Conservation (phyloP, 2,797 vertebrate genomes). For the Atherinosoma microstoma region DNA sequence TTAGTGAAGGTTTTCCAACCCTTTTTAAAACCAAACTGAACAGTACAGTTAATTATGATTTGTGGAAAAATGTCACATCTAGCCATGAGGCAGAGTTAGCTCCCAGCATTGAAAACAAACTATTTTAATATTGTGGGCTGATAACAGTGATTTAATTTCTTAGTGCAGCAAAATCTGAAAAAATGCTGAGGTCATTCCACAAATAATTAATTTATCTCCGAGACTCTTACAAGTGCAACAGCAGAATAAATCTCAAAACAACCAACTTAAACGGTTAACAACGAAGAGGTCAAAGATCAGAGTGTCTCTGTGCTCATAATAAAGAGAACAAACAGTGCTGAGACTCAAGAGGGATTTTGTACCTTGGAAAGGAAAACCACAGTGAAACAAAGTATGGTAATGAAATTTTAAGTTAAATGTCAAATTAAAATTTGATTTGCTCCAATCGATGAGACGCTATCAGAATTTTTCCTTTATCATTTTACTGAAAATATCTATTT, state of each 20-base stretch:
- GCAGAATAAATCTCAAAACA: conserved; percentile 6
- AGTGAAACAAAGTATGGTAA: background rate
- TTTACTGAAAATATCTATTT: background rate
- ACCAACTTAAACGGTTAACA: background rate
- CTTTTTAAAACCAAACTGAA: conserved; percentile 36
- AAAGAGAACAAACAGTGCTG: background rate
- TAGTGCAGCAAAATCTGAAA: conserved; percentile 11
- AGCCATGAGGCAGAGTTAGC: conserved; percentile 15
- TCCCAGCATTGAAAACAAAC: conserved; percentile 41
- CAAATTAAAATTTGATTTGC: conserved; percentile 15
- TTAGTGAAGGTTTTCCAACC: background rate
- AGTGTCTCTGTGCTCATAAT: background rate
- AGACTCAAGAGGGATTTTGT: background rate
- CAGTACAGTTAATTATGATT: conserved; percentile 37
- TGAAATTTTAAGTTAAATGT: conserved; percentile 12
- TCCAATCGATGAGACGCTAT: conserved; percentile 4
- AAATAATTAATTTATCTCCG: background rate
- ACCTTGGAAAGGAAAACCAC: background rate
- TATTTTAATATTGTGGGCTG: conserved; percentile 26
- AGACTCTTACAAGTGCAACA: conserved; percentile 1
- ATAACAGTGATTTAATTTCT: conserved; percentile 45
- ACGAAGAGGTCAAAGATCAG: conserved; percentile 24
- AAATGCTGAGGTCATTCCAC: conserved; percentile 20
- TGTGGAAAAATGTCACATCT: conserved; percentile 47
- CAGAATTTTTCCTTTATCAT: background rate